phyloP scores from a whole-genome alignment of 2,113 vertebrate species.

The Myrmophylax atrothorax region DNA sequence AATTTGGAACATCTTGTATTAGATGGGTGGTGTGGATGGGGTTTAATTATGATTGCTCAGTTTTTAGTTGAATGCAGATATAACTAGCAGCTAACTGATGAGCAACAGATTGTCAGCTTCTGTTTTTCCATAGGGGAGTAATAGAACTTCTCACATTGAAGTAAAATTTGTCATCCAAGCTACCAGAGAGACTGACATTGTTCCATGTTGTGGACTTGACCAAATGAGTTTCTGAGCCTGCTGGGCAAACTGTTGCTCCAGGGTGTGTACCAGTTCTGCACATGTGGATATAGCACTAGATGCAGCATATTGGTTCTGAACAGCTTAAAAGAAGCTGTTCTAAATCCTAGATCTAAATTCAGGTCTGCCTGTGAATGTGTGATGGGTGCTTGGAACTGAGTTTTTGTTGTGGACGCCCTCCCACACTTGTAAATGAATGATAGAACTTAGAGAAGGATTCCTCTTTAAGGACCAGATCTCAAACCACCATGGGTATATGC shows the following conservation, averaged over 20 bases:
- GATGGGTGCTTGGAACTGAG: background rate
- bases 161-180: background rate
- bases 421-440: background rate
- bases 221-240: background rate
- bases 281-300: background rate
- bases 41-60: background rate
- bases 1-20: background rate
- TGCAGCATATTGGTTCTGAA: background rate
- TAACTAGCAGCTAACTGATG: background rate
- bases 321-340: background rate
- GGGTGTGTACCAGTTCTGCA: accelerated
- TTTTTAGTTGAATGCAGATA: background rate
- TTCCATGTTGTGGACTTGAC: background rate
- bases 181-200: background rate
- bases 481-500: background rate
- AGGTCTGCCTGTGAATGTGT: background rate
- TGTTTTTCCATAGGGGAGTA: background rate
- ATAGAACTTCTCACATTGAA: background rate
- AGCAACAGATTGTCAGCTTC: background rate
- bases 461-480: background rate
- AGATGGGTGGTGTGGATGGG: background rate
- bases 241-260: background rate
- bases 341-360: background rate
- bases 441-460: background rate
- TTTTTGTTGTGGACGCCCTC: background rate